Base-by-base conservation (phyloP, 2,888 invertebrate genomes). In the Drosophila anomalata region DNA sequence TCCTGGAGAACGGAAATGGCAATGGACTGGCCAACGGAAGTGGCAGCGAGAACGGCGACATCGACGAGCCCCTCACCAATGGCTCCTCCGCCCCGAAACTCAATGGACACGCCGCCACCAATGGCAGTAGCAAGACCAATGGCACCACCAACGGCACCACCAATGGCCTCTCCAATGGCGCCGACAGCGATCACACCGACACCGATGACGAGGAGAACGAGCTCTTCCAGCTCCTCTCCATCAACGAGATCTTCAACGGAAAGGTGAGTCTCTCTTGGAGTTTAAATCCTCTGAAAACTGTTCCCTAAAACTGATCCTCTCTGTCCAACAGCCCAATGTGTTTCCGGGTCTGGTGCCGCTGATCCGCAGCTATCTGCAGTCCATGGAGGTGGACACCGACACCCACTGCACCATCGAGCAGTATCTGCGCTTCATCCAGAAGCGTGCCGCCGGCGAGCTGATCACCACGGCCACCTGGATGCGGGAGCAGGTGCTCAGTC, bases 321-420 rank as follows among this genome's bases (percentile, higher is more conserved):
- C 29, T 29, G 0, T 9, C 9, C 44, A 48, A 12, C 47, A 90
- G 96, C 95, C 95, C 68, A 96, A 96, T 63, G 95, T 95, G 69
- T 99, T 99, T 93, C 98, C 98, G 24, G 99, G 99, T 0, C 93
- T 99, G 83, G 95, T 99, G 77, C 97, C 98, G 3, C 93, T 99
- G 81, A 97, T 99, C 72, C 96, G 97, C 90, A 97, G 96, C 85
- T 99, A 98, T 92, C 93, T 99, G 84, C 96, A 96, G 77, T 96
- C 96, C 68, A 97, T 99, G 95, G 99, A 99, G 91, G 97, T 99
- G 53, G 99, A 99, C 92, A 98, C 98, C 2, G 99, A 99, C 92
- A 99, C 99, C 42, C 97, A 97, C 91, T 99, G 99, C 92, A 98
- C 98, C 8, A 96, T 99, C 88, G 96, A 97, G 91, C 97, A 98